These are phyloP conservation scores for Porites cylindrica DNA, from an alignment of 92 coral and sea anemone genomes.

Conservation along the genomic window DNA sequence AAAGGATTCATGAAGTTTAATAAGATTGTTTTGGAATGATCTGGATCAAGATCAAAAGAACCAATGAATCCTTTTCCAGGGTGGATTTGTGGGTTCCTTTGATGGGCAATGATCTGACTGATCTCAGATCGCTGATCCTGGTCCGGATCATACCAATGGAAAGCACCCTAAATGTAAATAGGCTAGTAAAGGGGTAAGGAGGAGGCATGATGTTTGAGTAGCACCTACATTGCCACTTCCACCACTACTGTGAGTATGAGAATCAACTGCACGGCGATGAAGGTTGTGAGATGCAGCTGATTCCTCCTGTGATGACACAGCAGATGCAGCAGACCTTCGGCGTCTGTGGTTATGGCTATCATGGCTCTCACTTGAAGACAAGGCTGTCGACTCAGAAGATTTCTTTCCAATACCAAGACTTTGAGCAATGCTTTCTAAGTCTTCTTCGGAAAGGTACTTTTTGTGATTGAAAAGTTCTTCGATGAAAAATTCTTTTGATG, in stretches of 20 bases:
- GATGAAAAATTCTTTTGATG: slow-evolving; percentile 71
- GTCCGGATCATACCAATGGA: too few species aligned
- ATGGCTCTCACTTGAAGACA: not conserved
- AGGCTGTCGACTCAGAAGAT: not conserved
- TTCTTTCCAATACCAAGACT: slow-evolving; percentile 65
- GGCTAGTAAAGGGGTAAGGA: too few species aligned
- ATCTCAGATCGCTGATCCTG: too few species aligned
- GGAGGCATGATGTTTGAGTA: too few species aligned
- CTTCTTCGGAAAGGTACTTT: slow-evolving; percentile 57
- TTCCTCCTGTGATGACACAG: not conserved
- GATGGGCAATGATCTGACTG: too few species aligned
- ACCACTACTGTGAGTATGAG: slow-evolving; percentile 8
- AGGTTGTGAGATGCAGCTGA: slow-evolving; percentile 15
- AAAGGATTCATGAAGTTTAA: too few species aligned
- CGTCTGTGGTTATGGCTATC: slow-evolving; percentile 56
- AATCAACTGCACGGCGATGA: slow-evolving; percentile 46
- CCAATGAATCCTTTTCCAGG: too few species aligned
- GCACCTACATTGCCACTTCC: not conserved
- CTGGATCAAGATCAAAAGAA: too few species aligned
- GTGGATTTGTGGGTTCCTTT: too few species aligned
- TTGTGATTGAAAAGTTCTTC: slow-evolving; percentile 64
- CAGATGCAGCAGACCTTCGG: slow-evolving; percentile 48
- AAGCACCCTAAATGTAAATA: too few species aligned
- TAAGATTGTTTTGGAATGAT: too few species aligned
- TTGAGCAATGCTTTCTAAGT: slow-evolving; percentile 48